Evolutionary conservation across 2,888 invertebrate genomes (phyloP).

Genomic region (Augochlorella aurata): DNA sequence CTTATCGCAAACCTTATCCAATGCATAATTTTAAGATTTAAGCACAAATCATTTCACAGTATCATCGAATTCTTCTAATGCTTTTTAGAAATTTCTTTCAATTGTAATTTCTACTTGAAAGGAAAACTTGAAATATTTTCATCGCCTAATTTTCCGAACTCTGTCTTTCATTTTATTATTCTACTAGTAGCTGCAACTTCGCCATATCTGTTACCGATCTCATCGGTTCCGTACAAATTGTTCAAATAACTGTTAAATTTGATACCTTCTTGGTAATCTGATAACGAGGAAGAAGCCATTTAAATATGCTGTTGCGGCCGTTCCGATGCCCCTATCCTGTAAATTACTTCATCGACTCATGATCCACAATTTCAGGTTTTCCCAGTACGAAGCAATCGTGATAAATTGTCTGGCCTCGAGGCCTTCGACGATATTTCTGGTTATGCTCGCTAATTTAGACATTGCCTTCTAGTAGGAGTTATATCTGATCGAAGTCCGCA

Average conservation of each 20-base stretch:
- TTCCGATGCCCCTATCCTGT: neutral
- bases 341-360: slow-evolving; percentile 20
- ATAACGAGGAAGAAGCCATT: neutral
- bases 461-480: slow-evolving; percentile 23
- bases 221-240: too few relatives aligned
- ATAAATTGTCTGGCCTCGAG: slow-evolving; percentile 10
- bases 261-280: too few relatives aligned
- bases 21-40: neutral
- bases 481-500: slow-evolving; percentile 18
- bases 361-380: slow-evolving; percentile 23
- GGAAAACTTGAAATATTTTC: too few relatives aligned
- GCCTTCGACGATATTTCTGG: slow-evolving; percentile 10
- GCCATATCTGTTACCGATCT: too few relatives aligned
- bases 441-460: slow-evolving; percentile 47
- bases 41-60: too few relatives aligned
- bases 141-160: too few relatives aligned
- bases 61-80: too few relatives aligned
- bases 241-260: too few relatives aligned
- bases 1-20: neutral
- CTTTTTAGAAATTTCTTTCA: too few relatives aligned
- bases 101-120: too few relatives aligned
- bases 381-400: slow-evolving; percentile 29
- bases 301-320: neutral
- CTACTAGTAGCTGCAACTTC: too few relatives aligned
- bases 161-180: too few relatives aligned